Evolutionary conservation across 2,113 vertebrate species (phyloP), one percentile per base, ranked within the genome.

Genomic region (Centropristis striata): DNA sequence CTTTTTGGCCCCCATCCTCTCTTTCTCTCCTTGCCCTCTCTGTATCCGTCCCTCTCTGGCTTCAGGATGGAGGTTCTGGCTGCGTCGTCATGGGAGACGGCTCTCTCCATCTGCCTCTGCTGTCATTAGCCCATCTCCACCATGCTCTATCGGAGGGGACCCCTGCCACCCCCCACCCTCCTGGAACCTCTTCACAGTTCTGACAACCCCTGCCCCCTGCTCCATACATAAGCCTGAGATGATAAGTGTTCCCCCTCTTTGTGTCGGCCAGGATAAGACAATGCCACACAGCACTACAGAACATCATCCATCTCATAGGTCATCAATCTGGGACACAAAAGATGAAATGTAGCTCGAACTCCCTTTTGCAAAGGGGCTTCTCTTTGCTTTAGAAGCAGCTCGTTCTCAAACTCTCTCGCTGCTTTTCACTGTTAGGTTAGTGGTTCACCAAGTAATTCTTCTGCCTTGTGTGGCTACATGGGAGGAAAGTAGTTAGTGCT

Each of bases 281-380:
- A 95, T 94, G 81, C 91, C 85, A 87, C 87, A 90, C 93, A 91
- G 89, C 89, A 78, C 90, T 90, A 86, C 84, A 89, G 91, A 92
- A 92, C 91, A 94, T 94, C 94, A 95, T 96, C 94, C 93, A 94
- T 96, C 94, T 96, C 90, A 59, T 42, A 77, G 86, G 67, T 88
- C 92, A 94, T 96, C 93, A 91, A 94, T 95, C 94, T 93, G 75
- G 84, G 58, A 80, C 88, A 95, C 94, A 95, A 95, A 95, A 94
- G 93, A 94, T 92, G 90, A 93, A 94, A 94, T 90, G 90, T 91
- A 65, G 85, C 88, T 82, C 76, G 25, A 80, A 74, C 83, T 88
- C 60, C 69, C 68, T 78, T 91, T 84, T 80, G 75, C 87, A 72
- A 85, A 79, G 50, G 51, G 71, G 71, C 83, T 71, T 92, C 80